Evolutionary conservation across 1,140 invertebrate genomes (phyloP).

Genomic region (Ooceraea biroi): DNA sequence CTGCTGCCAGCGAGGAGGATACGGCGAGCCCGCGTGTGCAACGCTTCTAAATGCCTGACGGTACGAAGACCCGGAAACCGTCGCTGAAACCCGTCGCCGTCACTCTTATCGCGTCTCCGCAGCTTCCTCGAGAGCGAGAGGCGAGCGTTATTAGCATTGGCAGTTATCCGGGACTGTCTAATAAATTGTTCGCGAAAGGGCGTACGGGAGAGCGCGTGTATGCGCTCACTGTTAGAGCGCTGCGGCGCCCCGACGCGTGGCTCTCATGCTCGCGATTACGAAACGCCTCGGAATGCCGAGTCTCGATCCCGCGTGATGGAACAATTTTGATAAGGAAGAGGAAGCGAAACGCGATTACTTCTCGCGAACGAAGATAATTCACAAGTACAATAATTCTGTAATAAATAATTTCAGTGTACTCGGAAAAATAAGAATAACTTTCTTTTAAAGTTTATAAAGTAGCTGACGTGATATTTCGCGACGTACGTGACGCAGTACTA

Average conservation of each 20-base stretch:
- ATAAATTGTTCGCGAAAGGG: constrained; percentile 82
- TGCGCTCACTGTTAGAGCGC: constrained; percentile 81
- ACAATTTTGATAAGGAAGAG: background rate
- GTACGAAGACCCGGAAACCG: constrained; percentile 67
- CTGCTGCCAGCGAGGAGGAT: constrained; percentile 30
- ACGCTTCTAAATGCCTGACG: constrained; percentile 45
- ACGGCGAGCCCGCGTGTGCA: background rate
- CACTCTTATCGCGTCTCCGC: constrained; percentile 70
- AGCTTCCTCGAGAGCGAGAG: constrained; percentile 54
- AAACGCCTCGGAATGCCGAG: constrained; percentile 30
- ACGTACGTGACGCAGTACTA: too few relatives aligned
- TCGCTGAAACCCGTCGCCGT: constrained; percentile 24
- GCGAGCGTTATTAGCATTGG: constrained; percentile 81
- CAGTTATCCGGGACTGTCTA: constrained; percentile 83
- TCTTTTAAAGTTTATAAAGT: too few relatives aligned
- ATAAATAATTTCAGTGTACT: too few relatives aligned
- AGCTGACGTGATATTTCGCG: too few relatives aligned
- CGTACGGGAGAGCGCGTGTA: constrained; percentile 78
- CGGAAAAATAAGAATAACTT: too few relatives aligned
- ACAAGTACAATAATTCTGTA: too few relatives aligned
- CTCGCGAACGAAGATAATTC: background rate
- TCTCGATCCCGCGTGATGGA: background rate
- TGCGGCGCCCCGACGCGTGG: constrained; percentile 74
- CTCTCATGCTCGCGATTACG: constrained; percentile 65
- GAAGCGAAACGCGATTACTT: background rate